phyloP scores from a whole-genome alignment of 2,888 invertebrate genomes.

The Drosophila mercatorum region DNA sequence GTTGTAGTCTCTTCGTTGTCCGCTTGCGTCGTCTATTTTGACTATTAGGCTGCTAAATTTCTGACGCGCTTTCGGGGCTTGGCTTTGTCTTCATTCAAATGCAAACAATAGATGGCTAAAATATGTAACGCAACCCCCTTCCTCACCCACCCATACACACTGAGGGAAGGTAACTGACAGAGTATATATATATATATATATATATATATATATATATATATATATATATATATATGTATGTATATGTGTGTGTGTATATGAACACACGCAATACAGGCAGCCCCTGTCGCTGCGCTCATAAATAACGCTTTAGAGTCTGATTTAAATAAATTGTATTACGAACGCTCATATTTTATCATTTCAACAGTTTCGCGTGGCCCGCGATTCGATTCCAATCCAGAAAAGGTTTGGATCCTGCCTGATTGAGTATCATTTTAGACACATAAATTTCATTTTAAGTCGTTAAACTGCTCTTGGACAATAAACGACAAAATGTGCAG shows the following conservation, averaged over 20 bases:
- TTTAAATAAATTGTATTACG: constrained; percentile 83
- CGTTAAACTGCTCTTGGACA: constrained; percentile 37
- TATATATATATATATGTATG: neutral
- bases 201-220: neutral
- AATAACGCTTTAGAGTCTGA: constrained; percentile 83
- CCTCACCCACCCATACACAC: constrained; percentile 8
- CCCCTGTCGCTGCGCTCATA: constrained; percentile 64
- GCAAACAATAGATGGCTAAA: constrained; percentile 72
- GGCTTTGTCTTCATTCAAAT: constrained; percentile 76
- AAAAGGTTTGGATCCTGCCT: constrained; percentile 43
- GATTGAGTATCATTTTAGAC: constrained; percentile 60
- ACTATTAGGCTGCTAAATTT: constrained; percentile 75
- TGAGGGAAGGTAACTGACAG: neutral
- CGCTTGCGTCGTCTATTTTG: constrained; percentile 60
- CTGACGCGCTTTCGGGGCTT: constrained; percentile 79
- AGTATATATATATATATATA: neutral
- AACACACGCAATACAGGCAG: constrained; percentile 51
- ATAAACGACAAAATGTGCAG: constrained; percentile 27
- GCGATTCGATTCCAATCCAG: constrained; percentile 64
- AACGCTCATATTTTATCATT: constrained; percentile 80
- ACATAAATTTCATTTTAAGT: constrained; percentile 63
- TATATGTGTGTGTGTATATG: neutral
- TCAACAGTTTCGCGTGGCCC: constrained; percentile 60
- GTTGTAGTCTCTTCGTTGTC: constrained; percentile 47
- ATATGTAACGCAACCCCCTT: constrained; percentile 43